Evolutionary conservation across 2,113 vertebrate genomes (phyloP).

Genomic region (Myiozetetes cayanensis): DNA sequence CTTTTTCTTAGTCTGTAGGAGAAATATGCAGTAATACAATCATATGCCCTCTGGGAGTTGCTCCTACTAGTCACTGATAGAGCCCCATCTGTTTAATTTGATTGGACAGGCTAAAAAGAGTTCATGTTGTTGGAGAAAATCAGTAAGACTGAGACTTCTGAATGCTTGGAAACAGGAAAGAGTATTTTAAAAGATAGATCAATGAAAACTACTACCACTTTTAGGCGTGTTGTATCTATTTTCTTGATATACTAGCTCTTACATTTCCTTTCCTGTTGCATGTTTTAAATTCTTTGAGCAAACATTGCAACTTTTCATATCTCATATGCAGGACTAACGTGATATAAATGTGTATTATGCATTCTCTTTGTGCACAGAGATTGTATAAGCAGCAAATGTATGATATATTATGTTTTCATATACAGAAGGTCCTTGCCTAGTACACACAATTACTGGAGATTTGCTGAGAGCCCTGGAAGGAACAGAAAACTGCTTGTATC

Average conservation of each 20-base stretch:
- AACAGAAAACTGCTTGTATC: constrained; percentile 87
- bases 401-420: constrained; percentile 43
- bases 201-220: not conserved
- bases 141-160: not conserved
- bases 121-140: not conserved
- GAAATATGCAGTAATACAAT: constrained; percentile 1
- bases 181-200: not conserved
- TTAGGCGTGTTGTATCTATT: not conserved
- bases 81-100: constrained; percentile 41
- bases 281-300: not conserved
- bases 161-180: not conserved
- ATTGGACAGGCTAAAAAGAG: not conserved
- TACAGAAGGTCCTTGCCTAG: constrained; percentile 95
- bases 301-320: not conserved
- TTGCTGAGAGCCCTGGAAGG: constrained; percentile 93
- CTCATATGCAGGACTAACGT: not conserved
- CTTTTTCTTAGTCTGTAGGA: not conserved
- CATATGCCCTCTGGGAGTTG: constrained; percentile 13
- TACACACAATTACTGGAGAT: constrained; percentile 98
- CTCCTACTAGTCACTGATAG: not conserved
- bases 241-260: not conserved
- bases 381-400: not conserved
- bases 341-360: not conserved
- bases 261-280: not conserved
- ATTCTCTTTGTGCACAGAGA: not conserved